Percentiles rank a stretch among this genome's conserved stretches.
phyloP scores from a whole-genome alignment of 2,113 vertebrate species.

The Balaenoptera acutorostrata region DNA sequence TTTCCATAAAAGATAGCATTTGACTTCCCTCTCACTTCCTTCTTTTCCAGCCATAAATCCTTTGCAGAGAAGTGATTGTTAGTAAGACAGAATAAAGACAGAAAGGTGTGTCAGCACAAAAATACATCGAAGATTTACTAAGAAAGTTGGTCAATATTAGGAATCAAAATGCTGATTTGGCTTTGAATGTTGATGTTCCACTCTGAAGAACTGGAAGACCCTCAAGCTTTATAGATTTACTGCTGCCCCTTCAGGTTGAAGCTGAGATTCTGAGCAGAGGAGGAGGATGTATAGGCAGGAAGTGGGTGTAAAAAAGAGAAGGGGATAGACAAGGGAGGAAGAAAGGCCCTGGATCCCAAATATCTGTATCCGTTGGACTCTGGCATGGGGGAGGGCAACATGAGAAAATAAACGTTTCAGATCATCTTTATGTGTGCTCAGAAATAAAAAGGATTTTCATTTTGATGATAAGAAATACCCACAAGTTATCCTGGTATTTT shows the following conservation, averaged over 20 bases:
- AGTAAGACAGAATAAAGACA: background rate
- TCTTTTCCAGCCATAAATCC: background rate
- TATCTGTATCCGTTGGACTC: background rate
- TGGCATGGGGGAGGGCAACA: background rate
- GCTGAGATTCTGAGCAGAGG: background rate
- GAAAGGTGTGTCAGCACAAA: background rate
- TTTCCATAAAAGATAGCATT: background rate
- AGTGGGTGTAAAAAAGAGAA: background rate
- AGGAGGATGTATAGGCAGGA: background rate
- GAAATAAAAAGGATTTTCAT: background rate
- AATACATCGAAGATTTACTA: background rate
- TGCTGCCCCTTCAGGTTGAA: background rate
- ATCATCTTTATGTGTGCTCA: background rate
- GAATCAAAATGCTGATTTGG: background rate
- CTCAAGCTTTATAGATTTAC: background rate
- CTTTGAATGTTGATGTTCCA: background rate
- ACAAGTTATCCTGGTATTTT: background rate
- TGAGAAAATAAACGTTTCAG: background rate
- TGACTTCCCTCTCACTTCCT: background rate
- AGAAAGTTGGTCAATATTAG: background rate
- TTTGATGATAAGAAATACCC: background rate
- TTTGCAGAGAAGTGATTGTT: background rate
- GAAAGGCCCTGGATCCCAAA: background rate
- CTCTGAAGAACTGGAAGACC: background rate
- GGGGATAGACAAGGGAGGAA: background rate